Base-by-base conservation (phyloP, 2,797 vertebrate genomes). In the Zenarchopterus dispar region DNA sequence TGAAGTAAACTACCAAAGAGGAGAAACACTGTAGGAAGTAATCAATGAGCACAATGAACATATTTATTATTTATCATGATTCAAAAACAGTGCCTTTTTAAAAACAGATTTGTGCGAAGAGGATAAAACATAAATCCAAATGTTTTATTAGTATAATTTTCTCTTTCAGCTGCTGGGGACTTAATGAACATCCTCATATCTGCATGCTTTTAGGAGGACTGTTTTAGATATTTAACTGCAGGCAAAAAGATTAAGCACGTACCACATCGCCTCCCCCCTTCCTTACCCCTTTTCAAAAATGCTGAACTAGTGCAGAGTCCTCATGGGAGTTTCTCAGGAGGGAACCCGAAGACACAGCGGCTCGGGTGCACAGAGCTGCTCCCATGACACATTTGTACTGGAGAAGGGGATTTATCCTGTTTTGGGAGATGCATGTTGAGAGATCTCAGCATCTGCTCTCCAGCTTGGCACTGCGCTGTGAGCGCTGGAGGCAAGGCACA, bases 361-460 rank as follows among this genome's bases (percentile, higher is more conserved):
- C 84, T 60, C 81, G 74, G 42, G 78, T 70, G 74, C 80, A 79
- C 61, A 84, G 83, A 86, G 85, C 80, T 41, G 80, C 80, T 91
- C 89, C 90, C 86, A 84, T 88, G 88, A 91, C 86, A 84, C 88
- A 73, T 90, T 84, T 81, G 84, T 86, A 82, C 74, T 68, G 77
- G 73, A 81, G 86, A 85, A 76, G 77, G 69, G 86, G 84, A 82
- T 91, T 89, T 89, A 89, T 92, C 75, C 82, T 85, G 84, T 78
- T 84, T 84, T 84, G 42, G 15, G 74, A 71, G 78, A 81, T 68
- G 77, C 57, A 63, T 6, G 19, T 21, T 46, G 21, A 86, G 80
- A 90, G 86, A 89, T 91, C 82, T 84, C 81, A 81, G 89, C 91
- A 88, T 91, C 87, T 88, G 86, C 86, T 85, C 72, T 88, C 80